phyloP scores from a whole-genome alignment of 2,888 invertebrate genomes.

The Epicampocera succincta region DNA sequence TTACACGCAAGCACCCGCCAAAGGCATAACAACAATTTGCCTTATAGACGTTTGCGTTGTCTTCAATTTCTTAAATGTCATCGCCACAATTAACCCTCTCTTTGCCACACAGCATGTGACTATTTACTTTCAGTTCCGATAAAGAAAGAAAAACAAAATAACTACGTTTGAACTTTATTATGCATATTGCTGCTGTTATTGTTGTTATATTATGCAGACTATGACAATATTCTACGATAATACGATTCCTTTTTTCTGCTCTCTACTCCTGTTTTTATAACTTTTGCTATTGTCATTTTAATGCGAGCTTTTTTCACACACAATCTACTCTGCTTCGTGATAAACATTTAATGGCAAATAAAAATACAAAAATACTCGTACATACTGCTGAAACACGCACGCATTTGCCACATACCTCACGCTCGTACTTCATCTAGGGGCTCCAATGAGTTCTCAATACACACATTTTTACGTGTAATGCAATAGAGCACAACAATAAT shows the following conservation, averaged over 20 bases:
- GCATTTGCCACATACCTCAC: not conserved
- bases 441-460: slow-evolving; percentile 61
- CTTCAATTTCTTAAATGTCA: too few species aligned
- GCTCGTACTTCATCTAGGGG: slow-evolving; percentile 12
- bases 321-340: slow-evolving; percentile 58
- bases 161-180: slow-evolving; percentile 40
- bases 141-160: slow-evolving; percentile 26
- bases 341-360: slow-evolving; percentile 32
- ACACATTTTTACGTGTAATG: slow-evolving; percentile 38
- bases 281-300: slow-evolving; percentile 14
- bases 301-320: slow-evolving; percentile 41
- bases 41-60: too few species aligned
- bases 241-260: slow-evolving; percentile 24
- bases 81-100: too few species aligned
- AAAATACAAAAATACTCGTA: slow-evolving; percentile 6
- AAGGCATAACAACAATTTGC: too few species aligned
- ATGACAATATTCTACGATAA: slow-evolving; percentile 51
- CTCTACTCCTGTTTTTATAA: slow-evolving; percentile 6
- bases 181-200: slow-evolving; percentile 49
- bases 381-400: slow-evolving; percentile 5
- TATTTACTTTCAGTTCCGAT: slow-evolving; percentile 14
- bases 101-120: not conserved
- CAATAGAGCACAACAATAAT: slow-evolving; percentile 62
- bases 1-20: too few species aligned
- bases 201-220: slow-evolving; percentile 52